Evolutionary conservation across 2,797 vertebrate genomes (phyloP), one percentile per base, ranked within the genome.

Genomic region (Acanthis flammea): DNA sequence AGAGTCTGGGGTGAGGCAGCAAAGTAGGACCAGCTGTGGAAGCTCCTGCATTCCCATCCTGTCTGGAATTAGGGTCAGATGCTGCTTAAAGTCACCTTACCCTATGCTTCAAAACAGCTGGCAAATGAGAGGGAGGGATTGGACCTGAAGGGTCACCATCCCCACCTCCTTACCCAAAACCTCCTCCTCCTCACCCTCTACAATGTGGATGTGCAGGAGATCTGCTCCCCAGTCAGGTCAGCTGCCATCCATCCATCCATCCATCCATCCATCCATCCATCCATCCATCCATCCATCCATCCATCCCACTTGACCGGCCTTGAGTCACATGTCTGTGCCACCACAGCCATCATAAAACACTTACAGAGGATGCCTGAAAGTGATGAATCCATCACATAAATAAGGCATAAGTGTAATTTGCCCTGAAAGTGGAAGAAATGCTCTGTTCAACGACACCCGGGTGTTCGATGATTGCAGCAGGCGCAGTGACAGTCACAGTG

Each of bases 261-360:
- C 44, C 1, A 1, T 53, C 13, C 63, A 33, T 28, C 37, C 19
- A 11, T 51, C 53, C 70, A 45, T 73, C n/a, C 39, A 12, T 44
- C 41, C 53, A 28, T 53, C 30, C 50, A 45, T 65, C 42, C 41
- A 44, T 62, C 35, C 35, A 39, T 51, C 28, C 48, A 63, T 44
- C 61, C 41, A 42, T 57, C 11, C n/a, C 27, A 10, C 41, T 41
- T 17, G 41, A 39, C 44, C 1, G 4, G 33, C 23, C 41, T 30
- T 0, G 0, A 37, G 11, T 55, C 0, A 0, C 41, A 55, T 37
- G 28, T 39, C 89, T 80, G 37, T 3, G 7, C 61, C 28, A 16
- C 37, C 39, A 27, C 23, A 72, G 48, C 50, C 57, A 24, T 28
- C 2, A 1, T 58, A 9, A 61, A 81, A 45, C 58, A 45, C 14